Evolutionary conservation across 2,797 vertebrate species (phyloP).

Genomic region (Ispidina lecontei): DNA sequence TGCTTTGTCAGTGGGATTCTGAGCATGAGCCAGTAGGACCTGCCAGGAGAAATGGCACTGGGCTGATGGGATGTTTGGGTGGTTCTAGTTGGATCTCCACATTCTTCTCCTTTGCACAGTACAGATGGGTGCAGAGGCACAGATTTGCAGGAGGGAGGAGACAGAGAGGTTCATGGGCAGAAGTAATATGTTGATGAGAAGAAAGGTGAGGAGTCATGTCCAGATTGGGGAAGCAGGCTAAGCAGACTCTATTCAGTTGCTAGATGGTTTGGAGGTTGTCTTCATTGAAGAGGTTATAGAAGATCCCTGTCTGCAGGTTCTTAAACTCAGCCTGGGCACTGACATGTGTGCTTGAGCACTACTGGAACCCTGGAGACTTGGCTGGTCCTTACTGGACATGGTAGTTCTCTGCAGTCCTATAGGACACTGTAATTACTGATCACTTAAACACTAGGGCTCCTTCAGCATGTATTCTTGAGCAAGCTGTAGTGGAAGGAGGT

Average conservation of each 20-base stretch:
- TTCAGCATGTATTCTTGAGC: background rate
- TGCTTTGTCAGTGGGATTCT: background rate
- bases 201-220: background rate
- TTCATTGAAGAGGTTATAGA: background rate
- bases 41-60: background rate
- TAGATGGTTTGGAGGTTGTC: background rate
- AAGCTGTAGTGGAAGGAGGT: background rate
- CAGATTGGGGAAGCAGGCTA: background rate
- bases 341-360: background rate
- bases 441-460: background rate
- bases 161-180: background rate
- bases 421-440: background rate
- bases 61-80: background rate
- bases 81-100: background rate
- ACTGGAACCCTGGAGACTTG: background rate
- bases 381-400: accelerated
- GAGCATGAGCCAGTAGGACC: background rate
- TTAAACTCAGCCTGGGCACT: background rate
- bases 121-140: background rate
- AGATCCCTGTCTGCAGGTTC: background rate
- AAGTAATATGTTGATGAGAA: background rate
- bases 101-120: background rate
- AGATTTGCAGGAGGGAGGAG: background rate
- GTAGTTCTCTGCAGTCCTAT: background rate
- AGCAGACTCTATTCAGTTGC: background rate